A percentile compares a stretch with the other conserved stretches of the same genome.
These are phyloP conservation scores for Andrena marginata DNA, from an alignment of 2,888 invertebrate species.

Conservation along the genomic window DNA sequence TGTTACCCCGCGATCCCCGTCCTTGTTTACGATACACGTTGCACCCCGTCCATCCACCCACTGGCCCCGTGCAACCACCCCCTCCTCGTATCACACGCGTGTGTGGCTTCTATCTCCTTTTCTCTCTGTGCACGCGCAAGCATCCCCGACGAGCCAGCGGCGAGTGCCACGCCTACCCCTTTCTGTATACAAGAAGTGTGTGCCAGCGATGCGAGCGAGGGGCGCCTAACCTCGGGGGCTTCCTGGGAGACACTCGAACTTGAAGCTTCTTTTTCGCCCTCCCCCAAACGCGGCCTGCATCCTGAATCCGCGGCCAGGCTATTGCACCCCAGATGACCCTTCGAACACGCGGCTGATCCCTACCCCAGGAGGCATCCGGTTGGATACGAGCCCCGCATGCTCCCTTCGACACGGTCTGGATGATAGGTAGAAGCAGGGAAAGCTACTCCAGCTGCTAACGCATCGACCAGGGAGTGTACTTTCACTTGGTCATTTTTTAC, in stretches of 20 bases:
- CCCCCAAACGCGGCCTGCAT: slow-evolving; percentile 24
- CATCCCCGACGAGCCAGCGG: slow-evolving; percentile 69
- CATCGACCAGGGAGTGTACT: too few relatives aligned
- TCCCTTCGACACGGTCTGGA: background rate
- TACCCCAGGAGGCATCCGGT: background rate
- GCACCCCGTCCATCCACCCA: background rate
- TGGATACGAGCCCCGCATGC: background rate
- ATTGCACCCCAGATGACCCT: background rate
- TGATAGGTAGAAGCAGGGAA: background rate
- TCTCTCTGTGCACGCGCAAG: slow-evolving; percentile 70
- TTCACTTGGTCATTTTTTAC: too few relatives aligned
- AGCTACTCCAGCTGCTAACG: background rate
- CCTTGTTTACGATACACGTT: slow-evolving; percentile 16
- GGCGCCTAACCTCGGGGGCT: slow-evolving; percentile 57
- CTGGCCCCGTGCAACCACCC: background rate
- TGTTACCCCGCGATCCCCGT: slow-evolving; percentile 4
- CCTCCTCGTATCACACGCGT: slow-evolving; percentile 23
- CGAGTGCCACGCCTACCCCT: slow-evolving; percentile 79
- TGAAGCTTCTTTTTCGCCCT: slow-evolving; percentile 42
- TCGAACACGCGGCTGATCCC: slow-evolving; percentile 22
- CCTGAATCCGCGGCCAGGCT: slow-evolving; percentile 12
- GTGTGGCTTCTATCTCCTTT: slow-evolving; percentile 39
- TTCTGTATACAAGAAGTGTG: slow-evolving; percentile 58
- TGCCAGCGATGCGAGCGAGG: slow-evolving; percentile 65
- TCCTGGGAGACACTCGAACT: slow-evolving; percentile 51